Evolutionary conservation across 2,797 vertebrate species (phyloP).

Genomic region (Thalassophryne amazonica): DNA sequence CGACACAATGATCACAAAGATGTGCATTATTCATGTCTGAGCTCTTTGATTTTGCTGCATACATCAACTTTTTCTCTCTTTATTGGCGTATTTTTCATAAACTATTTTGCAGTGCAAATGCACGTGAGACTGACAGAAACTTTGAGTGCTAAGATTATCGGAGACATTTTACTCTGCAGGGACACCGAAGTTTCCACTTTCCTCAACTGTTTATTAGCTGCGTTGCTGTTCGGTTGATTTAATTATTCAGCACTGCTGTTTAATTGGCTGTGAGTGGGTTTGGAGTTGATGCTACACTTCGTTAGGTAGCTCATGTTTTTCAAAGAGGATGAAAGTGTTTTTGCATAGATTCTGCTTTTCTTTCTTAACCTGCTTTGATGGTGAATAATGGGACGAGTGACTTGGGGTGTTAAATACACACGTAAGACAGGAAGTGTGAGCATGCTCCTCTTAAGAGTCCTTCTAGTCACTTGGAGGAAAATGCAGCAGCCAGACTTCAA

Average conservation of each 20-base stretch:
- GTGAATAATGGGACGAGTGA: conserved; percentile 11
- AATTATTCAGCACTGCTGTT: conserved; percentile 23
- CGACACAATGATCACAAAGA: no score
- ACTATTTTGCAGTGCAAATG: no score
- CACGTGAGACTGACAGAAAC: no score
- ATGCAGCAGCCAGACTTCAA: conserved; percentile 40
- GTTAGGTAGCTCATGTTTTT: conserved; percentile 48
- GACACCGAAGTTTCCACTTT: background rate
- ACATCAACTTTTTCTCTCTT: no score
- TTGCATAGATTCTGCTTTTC: conserved; percentile 8
- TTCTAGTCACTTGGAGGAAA: conserved; percentile 47
- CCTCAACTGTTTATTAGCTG: background rate
- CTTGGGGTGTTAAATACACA: background rate
- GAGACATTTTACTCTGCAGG: background rate
- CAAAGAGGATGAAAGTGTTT: conserved; percentile 43
- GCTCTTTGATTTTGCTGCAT: no score
- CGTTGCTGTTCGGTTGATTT: background rate
- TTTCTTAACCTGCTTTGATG: conserved; percentile 43
- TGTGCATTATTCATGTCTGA: no score
- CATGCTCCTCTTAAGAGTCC: conserved; percentile 19
- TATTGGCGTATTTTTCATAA: no score
- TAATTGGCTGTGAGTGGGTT: conserved; percentile 39
- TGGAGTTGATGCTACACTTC: conserved; percentile 12
- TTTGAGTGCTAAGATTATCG: no score
- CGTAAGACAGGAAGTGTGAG: background rate